Evolutionary conservation across 2,888 invertebrate genomes (phyloP), one percentile per base, ranked within the genome.

Genomic region (Sussaba pulchella): DNA sequence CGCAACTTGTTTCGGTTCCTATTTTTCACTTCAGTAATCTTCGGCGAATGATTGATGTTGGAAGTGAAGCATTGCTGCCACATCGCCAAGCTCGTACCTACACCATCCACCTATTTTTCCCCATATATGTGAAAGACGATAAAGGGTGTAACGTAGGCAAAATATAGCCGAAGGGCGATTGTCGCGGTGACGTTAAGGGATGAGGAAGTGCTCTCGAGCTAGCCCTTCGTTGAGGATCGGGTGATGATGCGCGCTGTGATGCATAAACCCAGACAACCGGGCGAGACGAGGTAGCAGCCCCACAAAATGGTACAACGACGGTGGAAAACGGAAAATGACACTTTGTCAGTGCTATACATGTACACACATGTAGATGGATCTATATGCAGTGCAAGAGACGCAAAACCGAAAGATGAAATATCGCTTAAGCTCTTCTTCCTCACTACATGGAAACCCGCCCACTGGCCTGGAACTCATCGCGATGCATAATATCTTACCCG

Each of bases 401-500:
- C 67, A 76, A 69, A 61, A 57, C 67, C 72, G 52, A 86, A 83
- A 87, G 87, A 89, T 88, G 88, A 87, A 88, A 87, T 85, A 86
- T 87, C 89, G 89, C 85, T 90, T 88, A 88, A 88, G 87, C 88
- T 84, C 21, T 70, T 63, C 66, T 59, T 21, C 78, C 66, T 81
- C 78, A 54, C 26, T 73, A 43, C 63, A 36, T 59, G 59, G 78
- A 75, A 83, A 84, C 84, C 83, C 78, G 85, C 85, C 83, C 89
- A 90, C 89, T 90, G 89, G 87, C 78, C 87, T 78, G 90, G 90
- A 89, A 89, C 74, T 71, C 63, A 66, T 57, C 69, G 47, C 59
- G 31, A 14, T 54, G 3, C 36, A 57, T 31, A 31, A 57, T 31
- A 57, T 14, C 57, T 31, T 17, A 8, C 17, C 9, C 57, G 5